Conservation (phyloP, 35 echinoderm and acorn worm genomes). For the Ptychodera flava region DNA sequence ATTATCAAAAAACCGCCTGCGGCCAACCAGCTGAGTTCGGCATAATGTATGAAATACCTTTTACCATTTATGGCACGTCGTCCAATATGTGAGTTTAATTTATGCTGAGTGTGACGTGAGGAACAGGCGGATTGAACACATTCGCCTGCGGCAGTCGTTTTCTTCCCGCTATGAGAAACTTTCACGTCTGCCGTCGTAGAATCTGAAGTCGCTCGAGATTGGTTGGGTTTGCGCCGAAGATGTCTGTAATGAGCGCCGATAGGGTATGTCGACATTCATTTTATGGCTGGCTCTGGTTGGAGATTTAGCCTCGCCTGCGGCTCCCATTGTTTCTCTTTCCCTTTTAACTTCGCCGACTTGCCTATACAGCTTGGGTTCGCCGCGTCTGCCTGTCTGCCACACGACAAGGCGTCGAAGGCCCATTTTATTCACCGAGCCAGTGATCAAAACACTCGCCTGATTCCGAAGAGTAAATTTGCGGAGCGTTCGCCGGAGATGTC, state of each 20-base stretch:
- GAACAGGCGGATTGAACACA: neutral
- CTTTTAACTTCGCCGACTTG: neutral
- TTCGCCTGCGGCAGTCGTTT: neutral
- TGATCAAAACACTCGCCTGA: neutral
- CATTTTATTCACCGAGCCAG: neutral
- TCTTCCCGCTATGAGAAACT: neutral
- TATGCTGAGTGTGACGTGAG: neutral
- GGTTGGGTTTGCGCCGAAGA: neutral
- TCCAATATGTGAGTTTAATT: neutral
- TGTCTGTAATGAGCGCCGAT: neutral
- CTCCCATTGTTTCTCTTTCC: neutral
- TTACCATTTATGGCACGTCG: neutral
- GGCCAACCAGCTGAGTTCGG: neutral
- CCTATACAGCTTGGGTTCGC: neutral
- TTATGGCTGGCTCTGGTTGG: neutral
- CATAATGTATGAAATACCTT: slow-evolving; percentile 2
- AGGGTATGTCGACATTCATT: neutral
- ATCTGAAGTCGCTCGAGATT: neutral
- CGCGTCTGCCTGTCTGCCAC: neutral
- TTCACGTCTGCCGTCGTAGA: neutral
- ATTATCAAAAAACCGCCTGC: neutral
- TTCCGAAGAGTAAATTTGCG: neutral
- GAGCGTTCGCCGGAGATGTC: neutral
- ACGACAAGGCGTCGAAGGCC: neutral
- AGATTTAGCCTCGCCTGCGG: neutral